phyloP scores from a whole-genome alignment of 2,113 vertebrate species.

The Tetrao urogallus region DNA sequence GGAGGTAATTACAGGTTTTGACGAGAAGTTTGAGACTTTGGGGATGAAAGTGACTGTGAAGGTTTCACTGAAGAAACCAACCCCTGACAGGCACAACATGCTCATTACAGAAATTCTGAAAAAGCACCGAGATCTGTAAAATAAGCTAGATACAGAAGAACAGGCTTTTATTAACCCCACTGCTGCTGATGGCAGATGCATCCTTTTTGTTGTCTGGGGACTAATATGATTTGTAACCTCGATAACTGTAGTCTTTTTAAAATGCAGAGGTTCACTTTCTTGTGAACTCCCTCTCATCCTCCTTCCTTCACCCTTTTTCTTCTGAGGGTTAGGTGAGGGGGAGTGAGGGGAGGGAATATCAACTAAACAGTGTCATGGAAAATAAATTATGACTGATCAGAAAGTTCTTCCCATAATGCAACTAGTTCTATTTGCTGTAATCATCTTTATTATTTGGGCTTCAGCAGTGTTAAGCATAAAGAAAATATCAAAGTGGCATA shows the following conservation, averaged over 20 bases:
- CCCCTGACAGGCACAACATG: slow-evolving; percentile 72
- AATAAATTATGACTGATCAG: not conserved
- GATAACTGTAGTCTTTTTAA: not conserved
- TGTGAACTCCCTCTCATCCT: not conserved
- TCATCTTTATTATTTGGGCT: not conserved
- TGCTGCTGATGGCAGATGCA: slow-evolving; percentile 9
- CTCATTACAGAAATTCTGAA: slow-evolving; percentile 75
- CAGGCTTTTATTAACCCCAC: slow-evolving; percentile 50
- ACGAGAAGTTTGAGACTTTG: slow-evolving; percentile 71
- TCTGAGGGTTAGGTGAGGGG: not conserved
- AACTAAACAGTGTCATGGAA: not conserved
- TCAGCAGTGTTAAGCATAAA: not conserved
- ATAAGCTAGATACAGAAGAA: slow-evolving; percentile 42
- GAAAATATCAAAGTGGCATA: not conserved
- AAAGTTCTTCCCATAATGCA: not conserved
- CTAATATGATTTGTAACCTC: slow-evolving; percentile 6
- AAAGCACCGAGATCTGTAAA: slow-evolving; percentile 61
- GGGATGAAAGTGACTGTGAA: slow-evolving; percentile 73
- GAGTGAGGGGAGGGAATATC: not conserved
- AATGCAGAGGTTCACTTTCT: not conserved
- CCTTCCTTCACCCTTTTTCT: not conserved
- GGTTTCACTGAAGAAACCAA: slow-evolving; percentile 69
- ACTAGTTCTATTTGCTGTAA: not conserved
- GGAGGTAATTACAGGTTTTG: slow-evolving; percentile 73
- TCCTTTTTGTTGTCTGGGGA: not conserved